These are phyloP conservation scores for Cercocebus atys DNA, from an alignment of 2,113 vertebrate species.

Conservation along the genomic window DNA sequence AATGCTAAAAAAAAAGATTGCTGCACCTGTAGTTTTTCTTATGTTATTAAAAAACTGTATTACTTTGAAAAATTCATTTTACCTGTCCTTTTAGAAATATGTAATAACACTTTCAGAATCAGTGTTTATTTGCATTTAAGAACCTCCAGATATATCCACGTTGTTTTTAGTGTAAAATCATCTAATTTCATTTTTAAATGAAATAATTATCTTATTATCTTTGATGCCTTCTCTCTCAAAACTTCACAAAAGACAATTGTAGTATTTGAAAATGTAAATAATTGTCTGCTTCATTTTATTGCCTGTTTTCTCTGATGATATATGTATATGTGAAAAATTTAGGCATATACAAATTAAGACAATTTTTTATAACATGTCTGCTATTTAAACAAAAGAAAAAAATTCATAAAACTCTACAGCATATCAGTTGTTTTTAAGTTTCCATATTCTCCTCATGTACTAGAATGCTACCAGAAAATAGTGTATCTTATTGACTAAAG, in stretches of 20 bases:
- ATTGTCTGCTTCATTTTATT: background rate
- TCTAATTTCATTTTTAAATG: background rate
- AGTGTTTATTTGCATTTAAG: background rate
- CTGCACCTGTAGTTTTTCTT: background rate
- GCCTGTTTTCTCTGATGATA: background rate
- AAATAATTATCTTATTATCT: background rate
- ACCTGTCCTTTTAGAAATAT: background rate
- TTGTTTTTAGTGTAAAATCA: slow-evolving; percentile 22
- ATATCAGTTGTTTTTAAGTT: slow-evolving; percentile 31
- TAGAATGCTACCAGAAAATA: slow-evolving; percentile 66
- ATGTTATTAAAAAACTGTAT: background rate
- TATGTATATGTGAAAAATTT: slow-evolving; percentile 8
- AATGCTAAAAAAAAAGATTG: background rate
- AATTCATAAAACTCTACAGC: slow-evolving; percentile 21
- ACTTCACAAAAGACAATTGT: background rate
- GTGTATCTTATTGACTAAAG: slow-evolving; percentile 74
- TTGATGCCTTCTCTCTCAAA: background rate
- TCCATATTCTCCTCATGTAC: slow-evolving; percentile 38
- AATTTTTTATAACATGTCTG: background rate
- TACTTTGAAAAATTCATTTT: background rate
- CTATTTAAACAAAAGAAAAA: background rate
- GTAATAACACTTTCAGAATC: background rate
- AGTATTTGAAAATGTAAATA: slow-evolving; percentile 16
- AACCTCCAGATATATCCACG: background rate
- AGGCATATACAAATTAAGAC: background rate